Percentiles rank a stretch among this genome's conserved stretches.
phyloP scores from a whole-genome alignment of 2,888 invertebrate species.

The Cantharis rustica region DNA sequence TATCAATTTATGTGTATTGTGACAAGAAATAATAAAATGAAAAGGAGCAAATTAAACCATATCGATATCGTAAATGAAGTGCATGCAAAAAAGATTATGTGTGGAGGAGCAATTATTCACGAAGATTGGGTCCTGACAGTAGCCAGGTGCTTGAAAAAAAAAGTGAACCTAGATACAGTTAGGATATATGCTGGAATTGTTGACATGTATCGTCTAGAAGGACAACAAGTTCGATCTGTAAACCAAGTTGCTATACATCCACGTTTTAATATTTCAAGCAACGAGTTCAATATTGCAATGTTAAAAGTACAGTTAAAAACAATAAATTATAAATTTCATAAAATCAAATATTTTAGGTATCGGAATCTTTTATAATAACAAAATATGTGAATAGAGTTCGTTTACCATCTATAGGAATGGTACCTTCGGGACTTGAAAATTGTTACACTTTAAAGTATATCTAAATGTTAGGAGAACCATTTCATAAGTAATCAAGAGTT shows the following conservation, averaged over 20 bases:
- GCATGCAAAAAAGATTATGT: neutral
- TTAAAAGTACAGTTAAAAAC: neutral
- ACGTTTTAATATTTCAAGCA: neutral
- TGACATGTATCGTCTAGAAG: neutral
- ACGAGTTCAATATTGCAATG: slow-evolving; percentile 11
- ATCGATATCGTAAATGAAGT: neutral
- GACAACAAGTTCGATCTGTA: neutral
- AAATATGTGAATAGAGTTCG: neutral
- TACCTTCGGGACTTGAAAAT: neutral
- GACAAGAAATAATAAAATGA: neutral
- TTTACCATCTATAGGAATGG: neutral
- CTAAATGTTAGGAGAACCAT: neutral
- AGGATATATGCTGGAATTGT: slow-evolving; percentile 9
- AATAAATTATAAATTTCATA: neutral
- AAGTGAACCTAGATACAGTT: neutral
- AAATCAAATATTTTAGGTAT: neutral
- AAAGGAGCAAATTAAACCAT: neutral
- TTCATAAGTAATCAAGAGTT: neutral
- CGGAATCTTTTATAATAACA: neutral
- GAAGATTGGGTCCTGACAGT: slow-evolving; percentile 12
- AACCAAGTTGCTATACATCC: neutral
- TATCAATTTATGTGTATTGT: neutral
- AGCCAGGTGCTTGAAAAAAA: neutral
- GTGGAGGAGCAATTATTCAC: slow-evolving; percentile 14
- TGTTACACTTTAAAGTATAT: slow-evolving; percentile 9